phyloP scores from a whole-genome alignment of 1,140 invertebrate genomes.

The Rhynchophorus ferrugineus region DNA sequence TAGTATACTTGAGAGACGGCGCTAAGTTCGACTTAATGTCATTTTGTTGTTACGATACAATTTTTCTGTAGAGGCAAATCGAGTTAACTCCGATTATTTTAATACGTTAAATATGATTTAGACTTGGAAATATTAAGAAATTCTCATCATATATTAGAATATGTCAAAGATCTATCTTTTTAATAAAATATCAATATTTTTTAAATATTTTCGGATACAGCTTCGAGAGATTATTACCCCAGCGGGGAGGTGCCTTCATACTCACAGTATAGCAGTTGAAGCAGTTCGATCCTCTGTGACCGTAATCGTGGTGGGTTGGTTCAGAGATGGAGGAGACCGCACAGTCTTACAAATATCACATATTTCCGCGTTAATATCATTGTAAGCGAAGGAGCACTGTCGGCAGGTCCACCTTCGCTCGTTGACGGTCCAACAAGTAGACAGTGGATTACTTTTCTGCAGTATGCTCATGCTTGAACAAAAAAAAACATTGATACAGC shows the following conservation, averaged over 20 bases:
- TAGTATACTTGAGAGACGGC: too few species aligned
- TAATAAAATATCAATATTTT: too few species aligned
- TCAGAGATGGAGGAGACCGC: constrained; percentile 54
- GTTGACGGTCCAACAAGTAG: constrained; percentile 29
- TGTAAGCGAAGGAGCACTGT: constrained; percentile 82
- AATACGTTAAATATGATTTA: too few species aligned
- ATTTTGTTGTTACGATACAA: too few species aligned
- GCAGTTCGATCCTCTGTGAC: constrained; percentile 51
- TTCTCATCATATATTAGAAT: too few species aligned
- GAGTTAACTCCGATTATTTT: too few species aligned
- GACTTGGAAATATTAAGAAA: too few species aligned
- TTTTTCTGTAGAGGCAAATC: too few species aligned
- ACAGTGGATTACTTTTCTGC: constrained; percentile 12
- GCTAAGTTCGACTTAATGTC: too few species aligned
- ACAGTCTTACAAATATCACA: constrained; percentile 74
- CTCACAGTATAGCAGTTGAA: constrained; percentile 13
- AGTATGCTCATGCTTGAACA: constrained; percentile 9
- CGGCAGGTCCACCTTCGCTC: constrained; percentile 77
- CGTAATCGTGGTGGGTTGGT: constrained; percentile 59
- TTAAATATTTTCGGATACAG: neutral
- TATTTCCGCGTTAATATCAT: constrained; percentile 64
- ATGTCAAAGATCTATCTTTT: too few species aligned
- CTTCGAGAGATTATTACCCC: neutral
- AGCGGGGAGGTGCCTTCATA: too few species aligned
- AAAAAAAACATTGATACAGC: neutral